Base-by-base conservation (phyloP, 2,113 vertebrate genomes). In the Rana temporaria region DNA sequence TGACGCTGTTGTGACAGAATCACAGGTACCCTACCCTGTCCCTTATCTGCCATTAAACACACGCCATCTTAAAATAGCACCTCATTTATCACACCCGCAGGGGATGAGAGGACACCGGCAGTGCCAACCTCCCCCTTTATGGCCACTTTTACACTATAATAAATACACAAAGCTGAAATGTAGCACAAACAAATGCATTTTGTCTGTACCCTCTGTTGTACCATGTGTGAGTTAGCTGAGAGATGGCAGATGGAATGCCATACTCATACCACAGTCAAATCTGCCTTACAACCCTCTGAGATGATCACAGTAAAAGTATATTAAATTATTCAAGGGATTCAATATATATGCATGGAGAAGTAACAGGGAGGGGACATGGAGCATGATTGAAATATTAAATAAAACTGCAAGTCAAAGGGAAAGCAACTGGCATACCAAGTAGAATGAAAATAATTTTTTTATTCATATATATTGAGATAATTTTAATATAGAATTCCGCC, bases 41-140 rank as follows among this genome's bases (percentile, higher is more conserved):
- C 62, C 75, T 78, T 78, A 66, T 78, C 75, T 78, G 60, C 62
- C 75, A 66, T 78, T 65, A 66, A 66, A 55, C 17, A 55, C 20
- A 48, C 42, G 38, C 22, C 17, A 53, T 78, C 75, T 66, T 66
- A 78, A 78, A 78, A 78, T 78, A 78, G 62, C 62, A 66, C 62
- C 75, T 78, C 60, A 66, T 78, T 78, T 66, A 78, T 78, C 75
- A 78, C 42, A 78, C 62, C 34, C 24, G 18, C 62, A 55, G 75
- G 60, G 62, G 62, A 77, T 52, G 5, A 42, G 42, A 53, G 52
- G 42, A 55, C 62, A 66, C 60, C 62, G 20, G 24, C 20, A 26
- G 38, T 65, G 7, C 60, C 48, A 56, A 3, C 62, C 63, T 78
- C 17, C 34, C 20, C 24, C 3, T 66, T 55, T 34, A 55, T n/a